Base-by-base conservation (phyloP, 2,797 vertebrate species). In the Tamandua tetradactyla region DNA sequence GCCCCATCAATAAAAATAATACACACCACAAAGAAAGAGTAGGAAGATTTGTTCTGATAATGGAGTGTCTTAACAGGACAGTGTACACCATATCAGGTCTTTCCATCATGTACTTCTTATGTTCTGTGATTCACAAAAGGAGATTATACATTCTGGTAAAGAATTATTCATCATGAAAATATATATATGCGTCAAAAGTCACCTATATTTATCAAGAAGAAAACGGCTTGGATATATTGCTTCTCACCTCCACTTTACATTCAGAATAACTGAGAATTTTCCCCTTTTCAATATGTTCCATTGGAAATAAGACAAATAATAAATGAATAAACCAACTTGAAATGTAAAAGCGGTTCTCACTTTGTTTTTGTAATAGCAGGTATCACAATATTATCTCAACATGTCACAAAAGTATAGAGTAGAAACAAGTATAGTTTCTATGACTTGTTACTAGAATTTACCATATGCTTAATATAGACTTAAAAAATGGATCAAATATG, bases 201-300 rank as follows among this genome's bases (percentile, higher is more conserved):
- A 61, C 7, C 27, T 80, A 7, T n/a, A 30, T 81, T 81, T 91
- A 86, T 88, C 72, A 92, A 76, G 40, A 93, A 47, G n/a, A 80
- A 89, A 91, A 61, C 64, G 61, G 8, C 7, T 87, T 76, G 27
- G 40, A 23, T 68, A 27, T 7, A 76, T 75, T 55, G 44, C 1
- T 59, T 89, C 3, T 81, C 3, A n/a, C 25, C 80, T 47, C 27
- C 85, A 37, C 1, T 59, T 72, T 12, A 44, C 18, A 52, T n/a
- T 81, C 32, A 32, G 47, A 81, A 66, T 47, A 47, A 42, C 22
- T 44, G 44, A 66, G 35, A 87, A 79, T 35, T 47, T n/a, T 35
- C 5, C 9, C 37, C 30, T 74, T 23, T 62, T 84, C 27, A 81
- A 2, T 49, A 15, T 25, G 66, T 88, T 18, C 52, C 23, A 49